Base-by-base conservation (phyloP, 2,797 vertebrate species). In the Hoplostethus atlanticus region DNA sequence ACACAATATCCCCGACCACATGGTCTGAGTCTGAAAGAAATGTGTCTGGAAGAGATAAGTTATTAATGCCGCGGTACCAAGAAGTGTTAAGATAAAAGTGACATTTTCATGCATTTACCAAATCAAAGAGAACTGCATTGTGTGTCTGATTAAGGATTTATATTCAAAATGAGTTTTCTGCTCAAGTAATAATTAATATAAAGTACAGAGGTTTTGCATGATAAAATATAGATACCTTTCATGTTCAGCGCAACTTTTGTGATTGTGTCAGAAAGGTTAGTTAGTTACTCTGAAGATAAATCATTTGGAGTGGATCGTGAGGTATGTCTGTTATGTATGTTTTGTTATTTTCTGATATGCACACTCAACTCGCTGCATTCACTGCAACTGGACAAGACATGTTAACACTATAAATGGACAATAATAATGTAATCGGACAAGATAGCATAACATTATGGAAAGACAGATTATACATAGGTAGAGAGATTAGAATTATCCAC, bases 151-250 rank as follows among this genome's bases (percentile, higher is more conserved):
- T 53, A 72, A 68, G 56, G 46, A 80, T 46, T 77, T 55, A 47
- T 52, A 79, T 84, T 74, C 6, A 68, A 71, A 80, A 62, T 25
- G 4, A 65, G 57, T 64, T 71, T 62, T 81, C 42, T 6, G 12
- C 56, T 69, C 47, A 84, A 60, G 81, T 71, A 77, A 74, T 69
- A 75, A 81, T 70, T 67, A 68, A 81, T 65, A 83, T 36, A 69
- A 36, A 74, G 58, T 57, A 80, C 61, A 86, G 77, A 77, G 73
- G 25, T 76, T 82, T 77, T 65, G 40, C 31, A 64, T 79, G 75
- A 76, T 88, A 79, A 87, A 87, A 81, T 80, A 80, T 84, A 86
- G 68, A 85, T 72, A 78, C 71, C 73, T 85, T 87, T 92, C 46
- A 80, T 87, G 80, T 82, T 73, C 16, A 64, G 62, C 55, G 54